Base-by-base conservation (phyloP, 2,113 vertebrate species). In the Strix uralensis region DNA sequence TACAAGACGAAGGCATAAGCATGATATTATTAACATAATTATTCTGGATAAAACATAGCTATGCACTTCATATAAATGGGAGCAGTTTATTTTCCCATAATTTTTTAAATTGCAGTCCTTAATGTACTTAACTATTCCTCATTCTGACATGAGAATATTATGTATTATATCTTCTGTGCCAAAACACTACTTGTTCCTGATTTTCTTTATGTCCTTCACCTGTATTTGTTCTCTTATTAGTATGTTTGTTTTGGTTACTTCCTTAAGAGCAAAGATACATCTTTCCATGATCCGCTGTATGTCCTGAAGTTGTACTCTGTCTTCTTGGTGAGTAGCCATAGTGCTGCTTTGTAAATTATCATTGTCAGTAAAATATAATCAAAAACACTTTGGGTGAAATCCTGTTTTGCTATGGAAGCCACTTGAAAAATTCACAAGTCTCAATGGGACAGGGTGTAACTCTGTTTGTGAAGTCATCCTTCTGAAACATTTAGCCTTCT, bases 21-120 rank as follows among this genome's bases (percentile, higher is more conserved):
- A 47, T 67, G n/a, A 44, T 92, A 86, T 73, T 96, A 88, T 86
- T 86, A 90, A 79, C 27, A 62, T 55, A 88, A 86, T 90, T 91
- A 69, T 94, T 90, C 54, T 69, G 10, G 42, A 57, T 80, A 87
- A 92, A 94, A 57, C 66, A 88, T 74, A 92, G 38, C 32, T 85
- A 44, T 55, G 18, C 9, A 63, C 6, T 65, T 92, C 9, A 81
- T 75, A 74, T 61, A 88, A 83, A 83, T 55, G 21, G 15, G 8
- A 83, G 3, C 2, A 47, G 7, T 67, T 86, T 74, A 63, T 95
- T 92, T 93, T 81, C 29, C 73, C 27, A 29, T 26, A 5, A 0
- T 59, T 66, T 71, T 94, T 88, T 72, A 22, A 73, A 74, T 40
- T 52, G 18, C n/a, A 83, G 18, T 10, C 26, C 11, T 94, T 73